These are phyloP conservation scores for Acrocephalus kingi DNA, from an alignment of 2,113 vertebrate genomes.

Conservation along the genomic window DNA sequence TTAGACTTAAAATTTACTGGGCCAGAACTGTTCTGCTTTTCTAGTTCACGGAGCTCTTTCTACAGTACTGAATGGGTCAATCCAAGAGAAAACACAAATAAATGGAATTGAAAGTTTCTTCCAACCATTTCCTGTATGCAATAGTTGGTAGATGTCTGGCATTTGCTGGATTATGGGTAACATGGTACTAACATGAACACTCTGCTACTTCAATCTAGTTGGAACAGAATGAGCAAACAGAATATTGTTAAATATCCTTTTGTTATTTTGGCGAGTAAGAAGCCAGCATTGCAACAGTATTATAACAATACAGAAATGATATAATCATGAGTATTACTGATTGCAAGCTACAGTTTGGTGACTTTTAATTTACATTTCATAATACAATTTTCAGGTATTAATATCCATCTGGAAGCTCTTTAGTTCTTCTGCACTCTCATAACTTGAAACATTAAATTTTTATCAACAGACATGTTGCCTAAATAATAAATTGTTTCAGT, in stretches of 20 bases:
- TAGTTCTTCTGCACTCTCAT: background rate
- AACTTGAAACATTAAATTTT: background rate
- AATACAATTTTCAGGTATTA: background rate
- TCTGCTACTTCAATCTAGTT: accelerated
- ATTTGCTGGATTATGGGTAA: background rate
- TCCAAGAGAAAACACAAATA: background rate
- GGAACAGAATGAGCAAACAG: background rate
- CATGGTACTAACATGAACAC: background rate
- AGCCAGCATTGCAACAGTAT: background rate
- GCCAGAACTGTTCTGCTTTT: background rate
- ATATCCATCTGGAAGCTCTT: background rate
- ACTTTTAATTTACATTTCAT: background rate
- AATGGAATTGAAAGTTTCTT: background rate
- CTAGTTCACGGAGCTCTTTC: background rate
- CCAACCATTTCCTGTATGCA: background rate
- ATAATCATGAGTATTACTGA: background rate
- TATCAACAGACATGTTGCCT: background rate
- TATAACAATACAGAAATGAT: background rate
- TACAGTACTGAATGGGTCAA: background rate
- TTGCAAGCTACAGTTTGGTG: background rate
- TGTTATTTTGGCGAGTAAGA: background rate
- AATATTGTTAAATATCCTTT: background rate
- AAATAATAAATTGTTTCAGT: background rate
- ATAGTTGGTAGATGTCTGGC: background rate
- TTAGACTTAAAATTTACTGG: background rate